Evolutionary conservation across 2,113 vertebrate genomes (phyloP).

Genomic region (Lota lota): DNA sequence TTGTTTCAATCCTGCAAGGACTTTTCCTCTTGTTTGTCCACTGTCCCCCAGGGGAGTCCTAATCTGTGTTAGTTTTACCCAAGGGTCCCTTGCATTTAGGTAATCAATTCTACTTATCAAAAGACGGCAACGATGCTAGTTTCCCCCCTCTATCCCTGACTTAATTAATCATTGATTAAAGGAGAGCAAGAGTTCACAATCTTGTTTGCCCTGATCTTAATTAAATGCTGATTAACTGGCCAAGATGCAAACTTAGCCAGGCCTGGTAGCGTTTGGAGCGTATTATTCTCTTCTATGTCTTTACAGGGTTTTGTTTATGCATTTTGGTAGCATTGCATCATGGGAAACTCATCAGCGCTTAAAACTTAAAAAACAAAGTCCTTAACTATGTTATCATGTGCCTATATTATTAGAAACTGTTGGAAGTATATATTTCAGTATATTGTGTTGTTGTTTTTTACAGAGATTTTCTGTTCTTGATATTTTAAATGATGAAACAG

Average conservation of each 20-base stretch:
- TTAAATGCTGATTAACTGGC: slow-evolving; percentile 5
- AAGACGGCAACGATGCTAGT: neutral
- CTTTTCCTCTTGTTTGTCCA: too few species aligned
- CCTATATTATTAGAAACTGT: too few species aligned
- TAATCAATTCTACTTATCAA: slow-evolving; percentile 9
- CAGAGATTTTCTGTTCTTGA: too few species aligned
- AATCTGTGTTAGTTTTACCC: neutral
- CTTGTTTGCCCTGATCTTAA: slow-evolving; percentile 9
- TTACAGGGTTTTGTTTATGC: too few species aligned
- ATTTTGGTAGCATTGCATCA: too few species aligned
- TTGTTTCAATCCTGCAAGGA: too few species aligned
- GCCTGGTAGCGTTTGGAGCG: neutral
- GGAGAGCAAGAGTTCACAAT: slow-evolving; percentile 10
- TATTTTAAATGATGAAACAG: too few species aligned
- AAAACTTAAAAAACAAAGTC: too few species aligned
- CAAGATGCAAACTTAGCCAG: neutral
- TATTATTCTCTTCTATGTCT: neutral
- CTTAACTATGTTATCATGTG: too few species aligned
- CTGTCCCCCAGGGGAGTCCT: neutral
- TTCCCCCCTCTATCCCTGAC: neutral
- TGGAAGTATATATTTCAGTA: too few species aligned
- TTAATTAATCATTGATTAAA: slow-evolving; percentile 10
- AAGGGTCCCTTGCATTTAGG: neutral
- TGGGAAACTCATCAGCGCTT: too few species aligned
- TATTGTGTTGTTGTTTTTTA: too few species aligned